Conservation (phyloP, 2,888 invertebrate species). For the Cristatella mucedo region DNA sequence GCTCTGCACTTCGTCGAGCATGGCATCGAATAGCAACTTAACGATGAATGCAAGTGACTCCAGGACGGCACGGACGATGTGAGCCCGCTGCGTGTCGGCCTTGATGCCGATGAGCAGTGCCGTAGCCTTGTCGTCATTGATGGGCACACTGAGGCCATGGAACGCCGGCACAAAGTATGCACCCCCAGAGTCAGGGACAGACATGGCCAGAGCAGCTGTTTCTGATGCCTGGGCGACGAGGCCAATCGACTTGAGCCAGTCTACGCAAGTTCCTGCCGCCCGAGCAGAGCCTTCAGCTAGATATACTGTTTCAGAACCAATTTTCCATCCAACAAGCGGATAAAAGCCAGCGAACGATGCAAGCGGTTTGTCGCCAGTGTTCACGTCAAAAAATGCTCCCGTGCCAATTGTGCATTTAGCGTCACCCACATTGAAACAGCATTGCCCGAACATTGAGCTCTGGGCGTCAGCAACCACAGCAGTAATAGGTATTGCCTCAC, state of each 20-base stretch:
- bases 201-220: constrained; percentile 51
- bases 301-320: constrained; percentile 45
- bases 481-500: constrained; percentile 57
- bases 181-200: constrained; percentile 72
- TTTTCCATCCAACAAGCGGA: constrained; percentile 75
- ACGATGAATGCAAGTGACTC: constrained; percentile 90
- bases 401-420: constrained; percentile 74
- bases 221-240: constrained; percentile 2
- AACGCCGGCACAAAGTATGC: constrained; percentile 96
- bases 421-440: constrained; percentile 68
- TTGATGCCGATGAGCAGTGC: constrained; percentile 79
- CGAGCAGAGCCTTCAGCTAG: constrained; percentile 70
- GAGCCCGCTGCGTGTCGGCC: constrained; percentile 73
- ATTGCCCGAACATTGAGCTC: constrained; percentile 74
- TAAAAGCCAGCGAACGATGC: constrained; percentile 68
- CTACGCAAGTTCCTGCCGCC: constrained; percentile 70
- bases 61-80: constrained; percentile 76
- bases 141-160: constrained; percentile 68
- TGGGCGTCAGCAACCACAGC: constrained; percentile 86
- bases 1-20: no score
- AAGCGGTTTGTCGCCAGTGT: constrained; percentile 45
- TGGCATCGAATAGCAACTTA: constrained; percentile 56
- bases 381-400: constrained; percentile 30
- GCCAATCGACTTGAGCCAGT: constrained; percentile 51
- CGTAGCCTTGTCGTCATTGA: constrained; percentile 67